A percentile compares a stretch with the other conserved stretches of the same genome.
Conservation (phyloP, 2,797 vertebrate species). For the Peromyscus melanophrys region DNA sequence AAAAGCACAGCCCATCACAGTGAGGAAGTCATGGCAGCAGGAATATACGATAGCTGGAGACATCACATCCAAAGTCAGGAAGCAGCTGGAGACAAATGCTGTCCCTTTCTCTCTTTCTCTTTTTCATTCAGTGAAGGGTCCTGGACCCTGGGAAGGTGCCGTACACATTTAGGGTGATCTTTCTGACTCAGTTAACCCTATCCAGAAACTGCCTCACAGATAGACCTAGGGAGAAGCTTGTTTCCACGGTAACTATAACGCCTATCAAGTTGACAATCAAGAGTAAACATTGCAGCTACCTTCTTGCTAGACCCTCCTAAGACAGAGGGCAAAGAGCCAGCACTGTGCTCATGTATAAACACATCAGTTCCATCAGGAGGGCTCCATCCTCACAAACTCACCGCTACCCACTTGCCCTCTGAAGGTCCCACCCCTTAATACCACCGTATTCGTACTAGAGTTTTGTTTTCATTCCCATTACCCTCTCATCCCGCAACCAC, state of each 20-base stretch:
- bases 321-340: not conserved
- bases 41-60: accelerated
- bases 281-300: not conserved
- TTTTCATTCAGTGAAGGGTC: not conserved
- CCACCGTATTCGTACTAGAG: not conserved
- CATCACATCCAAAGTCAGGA: not conserved
- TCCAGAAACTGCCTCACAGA: not conserved
- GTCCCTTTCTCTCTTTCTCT: not conserved
- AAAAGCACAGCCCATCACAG: not conserved
- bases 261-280: not conserved
- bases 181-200: not conserved
- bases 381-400: not conserved
- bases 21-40: not conserved
- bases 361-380: not conserved
- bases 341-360: not conserved
- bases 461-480: not conserved
- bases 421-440: not conserved
- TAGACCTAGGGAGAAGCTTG: not conserved
- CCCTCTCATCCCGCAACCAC: too few species aligned
- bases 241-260: not conserved
- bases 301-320: not conserved
- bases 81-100: not conserved
- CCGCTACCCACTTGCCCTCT: not conserved
- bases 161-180: not conserved
- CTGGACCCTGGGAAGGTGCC: not conserved